phyloP scores from a whole-genome alignment of 2,888 invertebrate species.

The Hipparchia semele region DNA sequence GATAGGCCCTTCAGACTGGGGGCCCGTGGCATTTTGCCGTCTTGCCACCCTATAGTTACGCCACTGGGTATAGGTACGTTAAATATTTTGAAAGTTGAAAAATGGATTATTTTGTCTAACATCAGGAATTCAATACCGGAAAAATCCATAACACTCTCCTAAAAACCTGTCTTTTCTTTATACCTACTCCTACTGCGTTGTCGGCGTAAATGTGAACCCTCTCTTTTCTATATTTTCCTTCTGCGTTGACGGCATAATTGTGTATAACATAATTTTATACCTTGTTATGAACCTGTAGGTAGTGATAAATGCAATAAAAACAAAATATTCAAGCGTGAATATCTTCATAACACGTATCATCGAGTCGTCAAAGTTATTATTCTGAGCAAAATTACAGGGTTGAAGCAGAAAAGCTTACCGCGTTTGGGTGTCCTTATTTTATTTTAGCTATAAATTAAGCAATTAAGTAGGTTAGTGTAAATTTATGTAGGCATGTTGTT shows the following conservation, averaged over 20 bases:
- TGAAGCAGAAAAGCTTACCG: conserved; percentile 16
- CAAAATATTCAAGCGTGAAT: conserved; percentile 8
- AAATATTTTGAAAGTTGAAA: too few species aligned
- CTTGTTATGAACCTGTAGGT: not conserved
- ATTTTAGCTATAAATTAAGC: conserved; percentile 40
- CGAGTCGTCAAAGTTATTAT: conserved; percentile 20
- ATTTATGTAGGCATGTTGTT: conserved; percentile 39
- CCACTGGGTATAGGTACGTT: too few species aligned
- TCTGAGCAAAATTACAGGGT: conserved; percentile 28
- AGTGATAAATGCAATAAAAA: not conserved
- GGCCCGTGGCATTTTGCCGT: too few species aligned
- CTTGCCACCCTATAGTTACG: too few species aligned
- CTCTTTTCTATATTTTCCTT: not conserved
- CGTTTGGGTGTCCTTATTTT: conserved; percentile 29
- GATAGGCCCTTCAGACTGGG: too few species aligned
- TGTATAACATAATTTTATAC: not conserved
- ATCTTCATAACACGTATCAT: conserved; percentile 6
- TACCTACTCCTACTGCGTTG: too few species aligned
- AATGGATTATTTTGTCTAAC: not conserved
- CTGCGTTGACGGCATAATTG: not conserved
- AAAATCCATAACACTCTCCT: too few species aligned
- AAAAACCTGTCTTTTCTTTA: too few species aligned
- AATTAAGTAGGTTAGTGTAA: conserved; percentile 41
- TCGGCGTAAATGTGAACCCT: too few species aligned
- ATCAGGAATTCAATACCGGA: not conserved